These are phyloP conservation scores for Cisticola juncidis DNA, from an alignment of 2,113 vertebrate genomes.

Conservation along the genomic window DNA sequence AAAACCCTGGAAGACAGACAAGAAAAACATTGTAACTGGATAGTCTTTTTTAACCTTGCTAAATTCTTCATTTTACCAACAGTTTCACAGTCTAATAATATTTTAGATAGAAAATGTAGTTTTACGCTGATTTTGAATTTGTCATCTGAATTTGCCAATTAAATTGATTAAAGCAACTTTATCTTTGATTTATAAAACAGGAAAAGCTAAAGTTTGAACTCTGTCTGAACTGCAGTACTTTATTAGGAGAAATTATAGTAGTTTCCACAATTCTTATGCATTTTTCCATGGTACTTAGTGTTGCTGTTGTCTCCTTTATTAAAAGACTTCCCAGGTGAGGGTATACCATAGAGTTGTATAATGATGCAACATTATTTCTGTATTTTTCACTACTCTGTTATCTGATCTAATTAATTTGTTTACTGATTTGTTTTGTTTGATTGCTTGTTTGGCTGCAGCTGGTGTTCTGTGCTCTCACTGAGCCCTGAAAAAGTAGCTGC, in stretches of 20 bases:
- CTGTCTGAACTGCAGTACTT: neutral
- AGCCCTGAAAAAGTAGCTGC: neutral
- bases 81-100: constrained; percentile 10
- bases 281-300: neutral
- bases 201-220: neutral
- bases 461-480: neutral
- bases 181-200: neutral
- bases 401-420: neutral
- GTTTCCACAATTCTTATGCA: neutral
- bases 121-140: neutral
- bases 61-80: neutral
- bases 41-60: neutral
- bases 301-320: neutral
- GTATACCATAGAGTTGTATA: neutral
- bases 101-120: neutral
- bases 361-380: neutral
- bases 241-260: neutral
- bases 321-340: neutral
- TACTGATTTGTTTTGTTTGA: neutral
- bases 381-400: neutral
- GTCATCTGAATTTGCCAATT: neutral
- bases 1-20: neutral
- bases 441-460: neutral
- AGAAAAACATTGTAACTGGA: neutral
- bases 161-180: constrained; percentile 4